phyloP scores from a whole-genome alignment of 2,888 invertebrate genomes.

The Rhamphomyia laevipes region DNA sequence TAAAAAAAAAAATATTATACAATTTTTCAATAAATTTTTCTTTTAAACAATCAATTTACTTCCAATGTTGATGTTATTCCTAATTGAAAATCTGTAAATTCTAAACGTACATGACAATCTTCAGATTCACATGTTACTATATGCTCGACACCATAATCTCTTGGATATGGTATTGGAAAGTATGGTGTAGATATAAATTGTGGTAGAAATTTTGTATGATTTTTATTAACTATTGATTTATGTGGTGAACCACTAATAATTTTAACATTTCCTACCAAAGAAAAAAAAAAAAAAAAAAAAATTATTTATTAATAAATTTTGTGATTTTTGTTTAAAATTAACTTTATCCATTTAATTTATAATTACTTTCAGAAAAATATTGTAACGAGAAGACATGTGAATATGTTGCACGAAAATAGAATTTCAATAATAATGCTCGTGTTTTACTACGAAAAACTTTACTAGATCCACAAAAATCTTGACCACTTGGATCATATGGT shows the following conservation, averaged over 20 bases:
- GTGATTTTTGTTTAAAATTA: background rate
- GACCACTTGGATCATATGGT: constrained; percentile 47
- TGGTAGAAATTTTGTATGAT: constrained; percentile 33
- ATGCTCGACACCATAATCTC: constrained; percentile 54
- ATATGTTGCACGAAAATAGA: constrained; percentile 46
- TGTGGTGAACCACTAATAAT: constrained; percentile 40
- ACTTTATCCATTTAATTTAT: background rate
- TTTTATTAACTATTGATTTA: constrained; percentile 24
- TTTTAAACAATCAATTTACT: constrained; percentile 29
- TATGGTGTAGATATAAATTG: constrained; percentile 52
- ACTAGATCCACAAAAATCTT: constrained; percentile 47
- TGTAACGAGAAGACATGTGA: constrained; percentile 51
- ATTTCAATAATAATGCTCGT: constrained; percentile 44
- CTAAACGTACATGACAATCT: constrained; percentile 47
- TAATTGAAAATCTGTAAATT: constrained; percentile 57
- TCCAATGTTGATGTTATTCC: constrained; percentile 53
- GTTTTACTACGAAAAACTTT: constrained; percentile 48
- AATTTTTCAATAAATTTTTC: background rate
- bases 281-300: constrained; percentile 1
- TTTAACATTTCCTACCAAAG: constrained; percentile 43
- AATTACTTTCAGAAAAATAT: constrained; percentile 51
- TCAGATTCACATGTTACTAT: constrained; percentile 47
- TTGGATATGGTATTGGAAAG: constrained; percentile 53
- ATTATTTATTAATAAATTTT: background rate
- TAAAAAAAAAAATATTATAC: constrained; percentile 10